Percentiles rank a stretch among this genome's conserved stretches.
phyloP scores from a whole-genome alignment of 2,797 vertebrate genomes.

The Sitta carolinensis region DNA sequence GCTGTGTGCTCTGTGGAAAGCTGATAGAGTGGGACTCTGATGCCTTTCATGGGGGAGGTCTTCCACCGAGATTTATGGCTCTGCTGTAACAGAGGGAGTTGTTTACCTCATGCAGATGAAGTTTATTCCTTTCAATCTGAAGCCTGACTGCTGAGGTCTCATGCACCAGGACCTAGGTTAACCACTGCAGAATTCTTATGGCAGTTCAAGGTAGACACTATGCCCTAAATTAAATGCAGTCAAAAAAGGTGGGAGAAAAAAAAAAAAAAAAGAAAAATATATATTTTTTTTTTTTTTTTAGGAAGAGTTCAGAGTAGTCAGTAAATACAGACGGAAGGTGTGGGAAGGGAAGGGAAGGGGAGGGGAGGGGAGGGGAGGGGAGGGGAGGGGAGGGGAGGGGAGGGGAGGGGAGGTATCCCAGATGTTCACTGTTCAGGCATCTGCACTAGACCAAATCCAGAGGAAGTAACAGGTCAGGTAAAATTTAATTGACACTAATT shows the following conservation, averaged over 20 bases:
- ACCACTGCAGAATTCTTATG: neutral
- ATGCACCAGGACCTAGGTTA: neutral
- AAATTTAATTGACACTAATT: neutral
- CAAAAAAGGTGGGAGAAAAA: neutral
- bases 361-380: no score
- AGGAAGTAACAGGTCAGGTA: neutral
- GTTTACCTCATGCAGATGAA: neutral
- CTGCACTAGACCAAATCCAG: neutral
- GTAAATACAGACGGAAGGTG: neutral
- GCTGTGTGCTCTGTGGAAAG: neutral
- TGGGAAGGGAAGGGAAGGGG: no score
- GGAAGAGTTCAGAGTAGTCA: neutral
- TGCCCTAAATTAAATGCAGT: neutral
- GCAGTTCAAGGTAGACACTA: neutral
- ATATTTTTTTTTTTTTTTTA: no score
- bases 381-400: no score
- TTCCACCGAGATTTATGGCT: neutral
- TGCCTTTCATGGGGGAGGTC: neutral
- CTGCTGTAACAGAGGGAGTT: neutral
- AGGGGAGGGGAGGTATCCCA: no score
- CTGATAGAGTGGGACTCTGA: neutral
- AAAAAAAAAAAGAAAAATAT: no score
- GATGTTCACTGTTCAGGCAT: neutral
- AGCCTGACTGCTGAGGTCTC: neutral
- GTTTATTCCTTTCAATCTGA: neutral